These are phyloP conservation scores for Monochamus saltuarius DNA, from an alignment of 1,140 invertebrate species.

Conservation along the genomic window DNA sequence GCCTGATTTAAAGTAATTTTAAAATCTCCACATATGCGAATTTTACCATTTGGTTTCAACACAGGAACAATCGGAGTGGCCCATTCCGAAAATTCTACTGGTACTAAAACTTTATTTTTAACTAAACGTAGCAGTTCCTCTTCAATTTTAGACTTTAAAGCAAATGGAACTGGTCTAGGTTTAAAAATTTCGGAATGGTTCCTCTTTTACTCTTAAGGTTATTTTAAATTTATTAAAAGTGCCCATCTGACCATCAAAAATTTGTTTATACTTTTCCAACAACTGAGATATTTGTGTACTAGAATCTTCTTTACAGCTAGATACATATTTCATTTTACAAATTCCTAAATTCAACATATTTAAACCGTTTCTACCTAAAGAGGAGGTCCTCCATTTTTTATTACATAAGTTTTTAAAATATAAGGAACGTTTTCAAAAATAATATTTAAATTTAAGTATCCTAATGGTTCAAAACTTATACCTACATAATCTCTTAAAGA, in stretches of 20 bases:
- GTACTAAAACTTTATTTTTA: slow-evolving; percentile 1
- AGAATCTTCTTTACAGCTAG: slow-evolving; percentile 26
- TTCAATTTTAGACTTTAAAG: slow-evolving; percentile 6
- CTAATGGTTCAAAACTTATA: slow-evolving; percentile 20
- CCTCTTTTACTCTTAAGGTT: slow-evolving; percentile 13
- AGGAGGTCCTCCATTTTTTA: slow-evolving; percentile 14
- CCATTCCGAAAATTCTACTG: slow-evolving; percentile 17
- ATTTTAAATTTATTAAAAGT: slow-evolving; percentile 36
- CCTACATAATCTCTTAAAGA: slow-evolving; percentile 22
- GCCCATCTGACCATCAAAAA: slow-evolving; percentile 7
- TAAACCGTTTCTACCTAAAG: slow-evolving; percentile 10
- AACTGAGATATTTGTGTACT: background rate
- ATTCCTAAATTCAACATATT: slow-evolving; percentile 15
- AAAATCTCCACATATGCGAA: slow-evolving; percentile 52
- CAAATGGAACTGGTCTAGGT: slow-evolving; percentile 1
- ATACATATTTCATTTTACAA: slow-evolving; percentile 7
- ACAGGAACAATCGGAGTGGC: slow-evolving; percentile 22
- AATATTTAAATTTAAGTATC: slow-evolving; percentile 14
- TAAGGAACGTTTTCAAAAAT: slow-evolving; percentile 7
- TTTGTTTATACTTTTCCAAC: background rate
- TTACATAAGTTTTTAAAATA: slow-evolving; percentile 8
- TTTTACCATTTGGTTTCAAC: slow-evolving; percentile 27
- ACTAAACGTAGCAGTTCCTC: slow-evolving; percentile 6
- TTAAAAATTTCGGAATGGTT: slow-evolving; percentile 6
- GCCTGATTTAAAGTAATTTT: slow-evolving; percentile 34